These are phyloP conservation scores for Bolborhynchus lineola DNA, from an alignment of 2,113 vertebrate genomes.

Conservation along the genomic window DNA sequence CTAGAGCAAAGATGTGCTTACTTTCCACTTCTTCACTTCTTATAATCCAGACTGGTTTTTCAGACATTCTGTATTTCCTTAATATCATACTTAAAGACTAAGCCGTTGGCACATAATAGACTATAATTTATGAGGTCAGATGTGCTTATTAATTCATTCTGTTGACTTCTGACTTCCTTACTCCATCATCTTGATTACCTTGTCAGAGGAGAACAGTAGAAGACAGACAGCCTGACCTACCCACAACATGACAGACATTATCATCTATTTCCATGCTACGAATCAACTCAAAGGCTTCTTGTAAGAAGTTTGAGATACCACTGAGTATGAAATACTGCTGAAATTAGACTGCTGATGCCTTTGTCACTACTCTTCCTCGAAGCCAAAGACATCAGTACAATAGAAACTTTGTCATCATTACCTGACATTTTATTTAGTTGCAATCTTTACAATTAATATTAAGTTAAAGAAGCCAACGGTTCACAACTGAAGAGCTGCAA, in stretches of 20 bases:
- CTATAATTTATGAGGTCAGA: background rate
- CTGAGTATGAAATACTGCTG: background rate
- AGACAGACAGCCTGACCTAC: background rate
- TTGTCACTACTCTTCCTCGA: background rate
- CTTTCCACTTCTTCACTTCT: background rate
- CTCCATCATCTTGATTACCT: background rate
- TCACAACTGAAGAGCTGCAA: background rate
- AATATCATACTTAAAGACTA: background rate
- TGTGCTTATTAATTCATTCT: background rate
- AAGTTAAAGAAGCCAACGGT: background rate
- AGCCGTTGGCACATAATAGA: background rate
- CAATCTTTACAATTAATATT: background rate
- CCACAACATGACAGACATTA: background rate
- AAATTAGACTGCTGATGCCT: background rate
- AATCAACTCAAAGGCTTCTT: background rate
- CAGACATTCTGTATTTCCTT: background rate
- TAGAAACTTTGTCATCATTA: background rate
- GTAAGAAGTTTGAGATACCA: background rate
- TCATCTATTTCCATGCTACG: background rate
- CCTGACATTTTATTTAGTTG: background rate
- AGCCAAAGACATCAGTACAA: background rate
- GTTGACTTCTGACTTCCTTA: background rate
- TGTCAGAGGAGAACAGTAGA: background rate
- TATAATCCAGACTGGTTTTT: background rate
- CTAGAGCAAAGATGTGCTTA: background rate